These are phyloP conservation scores for Rhinophrynus dorsalis DNA, from an alignment of 2,797 vertebrate species.

Conservation along the genomic window DNA sequence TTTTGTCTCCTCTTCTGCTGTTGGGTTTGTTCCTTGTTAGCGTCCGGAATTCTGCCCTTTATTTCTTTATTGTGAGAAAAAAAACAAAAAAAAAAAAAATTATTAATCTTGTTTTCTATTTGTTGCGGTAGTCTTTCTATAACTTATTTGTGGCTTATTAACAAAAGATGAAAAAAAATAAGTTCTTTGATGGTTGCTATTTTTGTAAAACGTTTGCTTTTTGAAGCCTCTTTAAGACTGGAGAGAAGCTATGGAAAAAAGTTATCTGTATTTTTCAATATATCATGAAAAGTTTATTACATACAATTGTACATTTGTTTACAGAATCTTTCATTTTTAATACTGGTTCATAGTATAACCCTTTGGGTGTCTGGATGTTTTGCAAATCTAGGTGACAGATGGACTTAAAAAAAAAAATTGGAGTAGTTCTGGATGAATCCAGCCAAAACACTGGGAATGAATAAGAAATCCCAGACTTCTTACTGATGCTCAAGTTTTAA, in stretches of 20 bases:
- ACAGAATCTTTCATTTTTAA: conserved; percentile 67
- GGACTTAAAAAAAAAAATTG: too few species aligned
- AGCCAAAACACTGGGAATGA: too few species aligned
- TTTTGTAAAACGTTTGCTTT: conserved; percentile 74
- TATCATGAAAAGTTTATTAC: conserved; percentile 59
- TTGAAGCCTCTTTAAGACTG: conserved; percentile 55
- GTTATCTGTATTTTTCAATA: conserved; percentile 63
- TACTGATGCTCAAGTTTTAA: too few species aligned
- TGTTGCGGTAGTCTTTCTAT: conserved; percentile 74
- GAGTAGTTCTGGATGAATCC: too few species aligned
- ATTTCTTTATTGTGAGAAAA: conserved; percentile 79
- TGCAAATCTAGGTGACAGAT: too few species aligned
- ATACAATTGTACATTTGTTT: conserved; percentile 70
- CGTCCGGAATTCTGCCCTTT: too few species aligned
- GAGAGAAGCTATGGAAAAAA: conserved; percentile 46
- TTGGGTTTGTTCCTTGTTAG: too few species aligned
- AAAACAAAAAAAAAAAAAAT: too few species aligned
- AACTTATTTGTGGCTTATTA: conserved; percentile 72
- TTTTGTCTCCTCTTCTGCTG: too few species aligned
- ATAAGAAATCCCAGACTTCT: too few species aligned
- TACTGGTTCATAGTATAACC: too few species aligned
- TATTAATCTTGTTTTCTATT: conserved; percentile 73
- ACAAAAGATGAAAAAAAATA: conserved; percentile 49
- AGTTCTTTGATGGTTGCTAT: conserved; percentile 75
- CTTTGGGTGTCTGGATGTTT: too few species aligned